These are phyloP conservation scores for Pongo abelii DNA, from an alignment of 2,113 vertebrate genomes.

Conservation along the genomic window DNA sequence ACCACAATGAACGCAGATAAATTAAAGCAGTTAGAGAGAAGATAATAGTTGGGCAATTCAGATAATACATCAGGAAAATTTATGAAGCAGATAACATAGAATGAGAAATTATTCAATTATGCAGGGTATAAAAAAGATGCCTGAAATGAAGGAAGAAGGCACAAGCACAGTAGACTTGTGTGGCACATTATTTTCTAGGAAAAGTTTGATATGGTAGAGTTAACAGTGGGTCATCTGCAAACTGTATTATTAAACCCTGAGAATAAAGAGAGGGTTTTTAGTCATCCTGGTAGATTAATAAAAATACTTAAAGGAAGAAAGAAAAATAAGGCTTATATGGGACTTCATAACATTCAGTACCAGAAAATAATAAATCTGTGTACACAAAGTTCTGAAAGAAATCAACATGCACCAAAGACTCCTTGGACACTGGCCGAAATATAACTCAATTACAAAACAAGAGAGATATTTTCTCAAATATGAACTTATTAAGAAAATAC, in stretches of 20 bases:
- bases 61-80: neutral
- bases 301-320: neutral
- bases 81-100: neutral
- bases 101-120: slow-evolving; percentile 28
- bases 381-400: neutral
- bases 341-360: neutral
- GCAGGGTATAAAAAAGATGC: neutral
- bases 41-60: neutral
- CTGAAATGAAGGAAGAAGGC: neutral
- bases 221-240: neutral
- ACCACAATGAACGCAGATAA: neutral
- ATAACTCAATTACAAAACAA: neutral
- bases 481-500: neutral
- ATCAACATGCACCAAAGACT: neutral
- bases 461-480: neutral
- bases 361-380: slow-evolving; percentile 1
- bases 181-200: neutral
- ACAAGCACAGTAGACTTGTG: neutral
- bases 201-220: neutral
- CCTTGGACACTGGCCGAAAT: neutral
- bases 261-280: neutral
- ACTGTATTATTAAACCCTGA: neutral
- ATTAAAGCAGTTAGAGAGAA: neutral
- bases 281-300: neutral
- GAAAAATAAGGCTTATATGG: neutral